Evolutionary conservation across 2,113 vertebrate species (phyloP), one percentile per base, ranked within the genome.

Genomic region (Neolamprologus variostigma): DNA sequence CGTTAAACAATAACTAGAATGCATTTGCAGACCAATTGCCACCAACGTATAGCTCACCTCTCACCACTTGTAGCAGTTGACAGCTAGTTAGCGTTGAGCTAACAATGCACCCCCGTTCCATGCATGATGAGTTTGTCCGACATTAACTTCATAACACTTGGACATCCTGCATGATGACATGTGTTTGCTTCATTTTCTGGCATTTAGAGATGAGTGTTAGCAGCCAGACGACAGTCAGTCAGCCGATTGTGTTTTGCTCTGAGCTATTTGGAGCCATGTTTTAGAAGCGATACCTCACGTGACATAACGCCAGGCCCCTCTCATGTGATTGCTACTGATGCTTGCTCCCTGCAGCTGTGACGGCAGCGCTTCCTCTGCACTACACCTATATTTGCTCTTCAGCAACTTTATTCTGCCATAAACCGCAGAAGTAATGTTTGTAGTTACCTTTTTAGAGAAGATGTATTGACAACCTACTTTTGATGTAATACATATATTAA

Each of bases 231-330:
- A 21, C 57, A n/a, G 33, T 51, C 91, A 57, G 71, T 84, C 87
- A 85, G 45, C 59, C 40, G 53, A 85, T 31, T 79, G 6, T 90
- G 86, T 93, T 93, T 93, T 86, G 84, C 79, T 92, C 81, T 37
- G 90, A 19, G 87, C 71, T 87, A 80, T 54, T 79, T 83, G 94
- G 81, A 94, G 96, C 96, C 96, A 97, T 97, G 91, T 96, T 96
- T 95, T 59, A 89, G 83, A 91, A 87, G 86, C 83, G 50, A 68
- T 45, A 42, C 59, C 88, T 96, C 96, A 97, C 96, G 96, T 97
- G 96, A 97, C 94, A 87, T 89, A 92, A 87, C 91, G 88, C 7
- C 83, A 89, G 66, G 68, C 55, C 6, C 78, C 3, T 73, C 80
- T 93, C 93, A 93, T 89, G 95, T 94, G 92, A 95, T 45, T 5